Percentiles rank a stretch among this genome's conserved stretches.
Evolutionary conservation across 2,888 invertebrate species (phyloP).

Genomic region (Sussaba pulchella): DNA sequence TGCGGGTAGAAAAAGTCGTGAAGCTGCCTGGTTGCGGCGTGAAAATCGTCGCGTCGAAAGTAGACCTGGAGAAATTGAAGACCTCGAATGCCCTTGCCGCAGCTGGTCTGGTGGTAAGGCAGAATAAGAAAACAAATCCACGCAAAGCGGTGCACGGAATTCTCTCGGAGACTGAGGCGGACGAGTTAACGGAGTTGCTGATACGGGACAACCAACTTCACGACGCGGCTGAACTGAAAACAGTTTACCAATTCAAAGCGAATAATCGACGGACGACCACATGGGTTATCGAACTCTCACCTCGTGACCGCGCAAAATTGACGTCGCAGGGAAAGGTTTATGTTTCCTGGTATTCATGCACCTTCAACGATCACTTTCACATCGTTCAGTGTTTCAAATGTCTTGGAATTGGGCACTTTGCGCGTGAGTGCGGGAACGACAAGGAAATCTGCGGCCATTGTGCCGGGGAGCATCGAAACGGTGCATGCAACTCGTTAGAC

Average conservation of each 20-base stretch:
- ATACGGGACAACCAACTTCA: neutral
- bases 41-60: slow-evolving; percentile 10
- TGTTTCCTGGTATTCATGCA: slow-evolving; percentile 14
- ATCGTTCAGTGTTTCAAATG: slow-evolving; percentile 1
- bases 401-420: slow-evolving; percentile 15
- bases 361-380: slow-evolving; percentile 58
- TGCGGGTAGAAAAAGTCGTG: slow-evolving; percentile 9
- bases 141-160: slow-evolving; percentile 29
- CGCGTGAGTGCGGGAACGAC: neutral
- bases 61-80: slow-evolving; percentile 27
- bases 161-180: neutral
- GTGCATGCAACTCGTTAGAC: too few species aligned
- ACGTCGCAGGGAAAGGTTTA: slow-evolving; percentile 19
- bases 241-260: slow-evolving; percentile 14
- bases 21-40: neutral
- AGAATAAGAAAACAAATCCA: slow-evolving; percentile 36
- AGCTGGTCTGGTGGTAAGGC: slow-evolving; percentile 28
- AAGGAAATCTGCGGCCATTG: slow-evolving; percentile 3
- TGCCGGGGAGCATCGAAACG: neutral
- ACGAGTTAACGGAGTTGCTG: slow-evolving; percentile 1
- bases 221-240: neutral
- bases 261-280: neutral
- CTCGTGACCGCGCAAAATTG: slow-evolving; percentile 3
- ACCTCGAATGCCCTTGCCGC: neutral
- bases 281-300: slow-evolving; percentile 3